phyloP scores from a whole-genome alignment of 2,888 invertebrate species.

The Pandemis cinnamomeana region DNA sequence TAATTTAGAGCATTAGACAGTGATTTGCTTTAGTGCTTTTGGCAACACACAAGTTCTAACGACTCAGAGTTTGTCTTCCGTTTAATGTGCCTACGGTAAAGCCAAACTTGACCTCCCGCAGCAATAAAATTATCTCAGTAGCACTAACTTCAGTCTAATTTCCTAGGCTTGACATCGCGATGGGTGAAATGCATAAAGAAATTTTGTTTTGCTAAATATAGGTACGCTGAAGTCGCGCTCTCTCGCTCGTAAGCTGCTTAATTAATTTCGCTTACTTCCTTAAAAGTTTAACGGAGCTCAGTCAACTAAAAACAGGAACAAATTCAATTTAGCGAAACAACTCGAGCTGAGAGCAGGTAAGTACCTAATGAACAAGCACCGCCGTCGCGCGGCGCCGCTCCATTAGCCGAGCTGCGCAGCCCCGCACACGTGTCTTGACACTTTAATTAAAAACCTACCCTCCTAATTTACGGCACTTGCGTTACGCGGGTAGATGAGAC shows the following conservation, averaged over 20 bases:
- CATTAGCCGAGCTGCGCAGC: slow-evolving; percentile 12
- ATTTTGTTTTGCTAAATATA: no score
- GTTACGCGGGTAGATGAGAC: slow-evolving; percentile 12
- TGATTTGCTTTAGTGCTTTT: no score
- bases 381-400: neutral
- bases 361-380: slow-evolving; percentile 16
- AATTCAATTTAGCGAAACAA: slow-evolving; percentile 20
- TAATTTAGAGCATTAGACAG: no score
- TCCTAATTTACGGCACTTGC: slow-evolving; percentile 12
- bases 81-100: no score
- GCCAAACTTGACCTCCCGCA: no score
- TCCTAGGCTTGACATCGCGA: neutral
- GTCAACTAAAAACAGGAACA: slow-evolving; percentile 5
- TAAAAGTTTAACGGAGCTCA: neutral
- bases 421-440: slow-evolving; percentile 22
- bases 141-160: no score
- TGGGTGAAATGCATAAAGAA: no score
- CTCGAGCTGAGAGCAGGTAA: neutral
- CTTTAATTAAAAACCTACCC: slow-evolving; percentile 27
- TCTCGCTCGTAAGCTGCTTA: neutral
- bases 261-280: neutral
- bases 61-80: no score
- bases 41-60: no score
- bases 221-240: neutral
- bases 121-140: no score